Evolutionary conservation across 1,140 invertebrate genomes (phyloP).

Genomic region (Drosophila trapezifrons): DNA sequence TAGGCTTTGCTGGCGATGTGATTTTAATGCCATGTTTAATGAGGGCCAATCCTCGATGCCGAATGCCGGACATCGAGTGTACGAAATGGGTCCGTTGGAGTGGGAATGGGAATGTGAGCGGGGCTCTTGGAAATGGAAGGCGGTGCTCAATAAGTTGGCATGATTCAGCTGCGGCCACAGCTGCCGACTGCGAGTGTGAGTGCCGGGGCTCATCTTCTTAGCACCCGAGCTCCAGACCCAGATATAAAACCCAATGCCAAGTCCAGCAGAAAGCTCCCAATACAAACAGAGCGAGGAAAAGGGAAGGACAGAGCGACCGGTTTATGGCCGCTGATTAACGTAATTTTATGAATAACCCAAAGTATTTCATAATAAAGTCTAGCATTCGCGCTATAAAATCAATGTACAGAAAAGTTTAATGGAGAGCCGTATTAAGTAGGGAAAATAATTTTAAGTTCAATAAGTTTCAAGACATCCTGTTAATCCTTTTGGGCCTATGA

Average conservation of each 20-base stretch:
- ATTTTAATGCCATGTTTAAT: conserved; percentile 70
- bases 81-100: conserved; percentile 8
- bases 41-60: conserved; percentile 41
- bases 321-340: not conserved
- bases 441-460: no score
- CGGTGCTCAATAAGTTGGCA: conserved; percentile 58
- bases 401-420: no score
- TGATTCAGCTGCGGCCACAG: conserved; percentile 59
- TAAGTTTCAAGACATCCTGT: no score
- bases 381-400: not conserved
- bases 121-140: not conserved
- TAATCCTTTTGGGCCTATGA: no score
- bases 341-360: not conserved
- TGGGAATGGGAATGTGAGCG: not conserved
- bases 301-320: not conserved
- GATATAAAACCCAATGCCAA: conserved; percentile 5
- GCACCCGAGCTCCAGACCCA: conserved; percentile 11
- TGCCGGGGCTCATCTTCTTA: conserved; percentile 21
- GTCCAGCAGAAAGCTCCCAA: conserved; percentile 13
- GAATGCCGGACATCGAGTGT: conserved; percentile 16
- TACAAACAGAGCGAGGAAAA: conserved; percentile 17
- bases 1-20: conserved; percentile 45
- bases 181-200: not conserved
- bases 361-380: not conserved
- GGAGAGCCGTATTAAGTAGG: no score